phyloP scores from a whole-genome alignment of 2,888 invertebrate genomes.

The Himalopsyche anomala region DNA sequence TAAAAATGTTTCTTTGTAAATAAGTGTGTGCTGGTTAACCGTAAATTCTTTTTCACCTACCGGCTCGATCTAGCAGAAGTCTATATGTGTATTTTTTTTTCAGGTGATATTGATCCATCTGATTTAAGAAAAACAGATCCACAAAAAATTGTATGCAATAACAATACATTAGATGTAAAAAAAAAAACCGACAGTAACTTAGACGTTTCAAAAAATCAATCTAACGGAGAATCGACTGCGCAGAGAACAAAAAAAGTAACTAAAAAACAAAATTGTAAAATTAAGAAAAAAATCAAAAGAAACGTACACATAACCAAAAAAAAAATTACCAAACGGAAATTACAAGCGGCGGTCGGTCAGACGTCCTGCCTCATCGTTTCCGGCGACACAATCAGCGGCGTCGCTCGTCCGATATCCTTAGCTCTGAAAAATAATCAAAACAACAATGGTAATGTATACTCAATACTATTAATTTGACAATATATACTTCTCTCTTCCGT shows the following conservation, averaged over 20 bases:
- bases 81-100: not conserved
- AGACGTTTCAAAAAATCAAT: not conserved
- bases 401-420: not conserved
- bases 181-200: not conserved
- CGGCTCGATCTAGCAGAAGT: too few species aligned
- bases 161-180: not conserved
- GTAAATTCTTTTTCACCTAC: too few species aligned
- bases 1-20: too few species aligned
- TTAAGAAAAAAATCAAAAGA: constrained; percentile 27
- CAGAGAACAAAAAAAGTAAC: not conserved
- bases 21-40: too few species aligned
- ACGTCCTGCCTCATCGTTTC: constrained; percentile 17
- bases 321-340: not conserved
- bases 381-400: not conserved
- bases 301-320: constrained; percentile 2
- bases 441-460: not conserved
- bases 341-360: not conserved
- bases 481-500: too few species aligned
- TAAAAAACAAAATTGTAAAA: not conserved
- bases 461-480: too few species aligned
- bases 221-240: not conserved
- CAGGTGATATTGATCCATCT: not conserved
- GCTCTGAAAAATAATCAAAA: constrained; percentile 28
- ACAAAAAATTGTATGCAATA: not conserved
- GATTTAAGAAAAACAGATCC: not conserved